Conservation (phyloP, 2,113 vertebrate genomes). For the Trematomus loennbergii region DNA sequence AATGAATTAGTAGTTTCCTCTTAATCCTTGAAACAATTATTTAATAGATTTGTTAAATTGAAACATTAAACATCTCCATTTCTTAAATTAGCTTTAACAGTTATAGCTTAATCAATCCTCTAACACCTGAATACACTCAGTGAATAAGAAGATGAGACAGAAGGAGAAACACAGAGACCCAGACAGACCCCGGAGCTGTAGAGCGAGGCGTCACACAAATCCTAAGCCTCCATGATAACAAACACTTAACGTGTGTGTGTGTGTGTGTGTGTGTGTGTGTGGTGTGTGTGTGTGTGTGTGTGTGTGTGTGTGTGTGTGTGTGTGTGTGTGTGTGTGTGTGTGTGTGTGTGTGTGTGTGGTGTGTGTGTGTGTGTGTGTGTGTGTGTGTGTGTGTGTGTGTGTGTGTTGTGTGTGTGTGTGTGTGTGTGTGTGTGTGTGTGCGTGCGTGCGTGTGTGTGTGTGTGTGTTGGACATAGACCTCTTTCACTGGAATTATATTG, state of each 20-base stretch:
- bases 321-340: no score
- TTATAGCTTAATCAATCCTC: not conserved
- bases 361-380: no score
- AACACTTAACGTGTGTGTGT: no score
- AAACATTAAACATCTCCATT: not conserved
- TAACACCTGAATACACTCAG: not conserved
- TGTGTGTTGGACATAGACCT: no score
- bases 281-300: no score
- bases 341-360: not conserved
- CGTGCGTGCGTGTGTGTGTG: no score
- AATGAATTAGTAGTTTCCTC: not conserved
- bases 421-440: no score
- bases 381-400: no score
- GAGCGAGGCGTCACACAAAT: not conserved
- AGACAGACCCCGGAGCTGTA: not conserved
- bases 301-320: no score
- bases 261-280: no score
- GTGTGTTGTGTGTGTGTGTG: no score
- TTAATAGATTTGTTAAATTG: not conserved
- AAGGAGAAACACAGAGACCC: not conserved
- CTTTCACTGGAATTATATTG: no score
- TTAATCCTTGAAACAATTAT: not conserved
- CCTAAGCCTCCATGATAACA: slow-evolving; percentile 30
- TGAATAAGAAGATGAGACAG: not conserved
- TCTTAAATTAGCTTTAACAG: not conserved